These are phyloP conservation scores for Mya arenaria DNA, from an alignment of 1,140 invertebrate genomes.

Conservation along the genomic window DNA sequence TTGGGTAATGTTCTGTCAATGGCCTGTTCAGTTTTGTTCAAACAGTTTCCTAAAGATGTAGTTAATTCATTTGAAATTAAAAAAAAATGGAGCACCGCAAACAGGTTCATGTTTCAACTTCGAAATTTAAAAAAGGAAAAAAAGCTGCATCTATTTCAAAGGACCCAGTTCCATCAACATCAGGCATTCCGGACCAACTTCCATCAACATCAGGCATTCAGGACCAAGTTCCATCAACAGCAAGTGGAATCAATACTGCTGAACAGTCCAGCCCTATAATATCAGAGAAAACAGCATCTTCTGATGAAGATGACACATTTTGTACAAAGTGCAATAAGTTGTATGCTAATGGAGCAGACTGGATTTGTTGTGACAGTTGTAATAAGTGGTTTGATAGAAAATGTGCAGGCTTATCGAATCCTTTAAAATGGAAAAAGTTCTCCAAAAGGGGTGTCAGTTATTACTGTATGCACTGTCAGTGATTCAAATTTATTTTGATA, in stretches of 20 bases:
- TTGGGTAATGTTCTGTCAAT: conserved; percentile 1
- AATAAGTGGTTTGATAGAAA: conserved; percentile 22
- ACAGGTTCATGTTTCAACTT: conserved; percentile 23
- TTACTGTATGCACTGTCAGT: no score
- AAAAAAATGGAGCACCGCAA: conserved; percentile 34
- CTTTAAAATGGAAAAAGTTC: conserved; percentile 16
- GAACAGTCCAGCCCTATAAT: conserved; percentile 18
- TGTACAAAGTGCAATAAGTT: conserved; percentile 20
- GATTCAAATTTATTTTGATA: no score
- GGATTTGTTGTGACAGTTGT: conserved; percentile 39
- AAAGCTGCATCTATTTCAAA: background rate
- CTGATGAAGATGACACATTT: conserved; percentile 9
- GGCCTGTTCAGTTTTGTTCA: conserved; percentile 15
- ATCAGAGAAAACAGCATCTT: background rate
- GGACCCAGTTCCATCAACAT: background rate
- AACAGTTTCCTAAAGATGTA: conserved; percentile 36
- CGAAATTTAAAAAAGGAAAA: conserved; percentile 11
- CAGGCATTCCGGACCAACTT: no score
- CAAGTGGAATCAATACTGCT: background rate
- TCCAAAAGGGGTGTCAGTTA: no score
- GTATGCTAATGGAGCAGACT: conserved; percentile 17
- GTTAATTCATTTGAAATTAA: background rate
- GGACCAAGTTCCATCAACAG: background rate
- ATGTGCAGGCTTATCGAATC: conserved; percentile 13
- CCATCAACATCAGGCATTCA: background rate